These are phyloP conservation scores for Typhlichthys subterraneus DNA, from an alignment of 2,797 vertebrate species.

Conservation along the genomic window DNA sequence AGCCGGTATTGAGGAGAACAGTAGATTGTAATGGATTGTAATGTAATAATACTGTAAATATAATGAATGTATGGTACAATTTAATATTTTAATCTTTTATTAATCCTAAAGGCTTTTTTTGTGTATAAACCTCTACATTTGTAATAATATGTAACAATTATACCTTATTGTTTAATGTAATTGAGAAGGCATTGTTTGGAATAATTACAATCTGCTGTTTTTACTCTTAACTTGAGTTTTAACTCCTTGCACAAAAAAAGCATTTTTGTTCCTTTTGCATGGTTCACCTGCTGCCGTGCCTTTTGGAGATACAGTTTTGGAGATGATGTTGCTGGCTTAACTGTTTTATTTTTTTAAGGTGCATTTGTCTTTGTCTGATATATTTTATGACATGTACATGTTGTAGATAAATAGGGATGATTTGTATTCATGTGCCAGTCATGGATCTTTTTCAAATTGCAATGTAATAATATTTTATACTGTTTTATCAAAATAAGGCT, in stretches of 20 bases:
- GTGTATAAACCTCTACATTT: slow-evolving; percentile 28
- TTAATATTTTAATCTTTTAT: slow-evolving; percentile 44
- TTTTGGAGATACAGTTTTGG: slow-evolving; percentile 61
- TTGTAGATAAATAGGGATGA: slow-evolving; percentile 79
- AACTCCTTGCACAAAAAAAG: slow-evolving; percentile 73
- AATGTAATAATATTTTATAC: slow-evolving; percentile 75
- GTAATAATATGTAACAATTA: slow-evolving; percentile 23
- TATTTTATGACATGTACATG: slow-evolving; percentile 81
- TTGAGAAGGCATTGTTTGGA: slow-evolving; percentile 27
- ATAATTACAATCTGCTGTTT: slow-evolving; percentile 64
- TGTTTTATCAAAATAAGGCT: slow-evolving; percentile 63
- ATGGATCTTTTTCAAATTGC: slow-evolving; percentile 76
- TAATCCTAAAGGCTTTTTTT: slow-evolving; percentile 39
- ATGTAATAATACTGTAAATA: slow-evolving; percentile 67
- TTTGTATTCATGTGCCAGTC: slow-evolving; percentile 85
- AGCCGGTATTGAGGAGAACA: not conserved
- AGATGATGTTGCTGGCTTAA: slow-evolving; percentile 58
- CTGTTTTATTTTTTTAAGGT: slow-evolving; percentile 44
- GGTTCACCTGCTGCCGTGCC: slow-evolving; percentile 71
- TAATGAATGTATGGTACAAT: slow-evolving; percentile 60
- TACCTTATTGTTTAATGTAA: slow-evolving; percentile 52
- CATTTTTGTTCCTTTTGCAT: slow-evolving; percentile 63
- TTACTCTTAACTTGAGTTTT: slow-evolving; percentile 69
- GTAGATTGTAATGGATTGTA: slow-evolving; percentile 27
- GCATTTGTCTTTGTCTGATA: slow-evolving; percentile 54